Percentiles rank a stretch among this genome's conserved stretches.
phyloP scores from a whole-genome alignment of 2,797 vertebrate species.

The Acrocephalus scirpaceus region DNA sequence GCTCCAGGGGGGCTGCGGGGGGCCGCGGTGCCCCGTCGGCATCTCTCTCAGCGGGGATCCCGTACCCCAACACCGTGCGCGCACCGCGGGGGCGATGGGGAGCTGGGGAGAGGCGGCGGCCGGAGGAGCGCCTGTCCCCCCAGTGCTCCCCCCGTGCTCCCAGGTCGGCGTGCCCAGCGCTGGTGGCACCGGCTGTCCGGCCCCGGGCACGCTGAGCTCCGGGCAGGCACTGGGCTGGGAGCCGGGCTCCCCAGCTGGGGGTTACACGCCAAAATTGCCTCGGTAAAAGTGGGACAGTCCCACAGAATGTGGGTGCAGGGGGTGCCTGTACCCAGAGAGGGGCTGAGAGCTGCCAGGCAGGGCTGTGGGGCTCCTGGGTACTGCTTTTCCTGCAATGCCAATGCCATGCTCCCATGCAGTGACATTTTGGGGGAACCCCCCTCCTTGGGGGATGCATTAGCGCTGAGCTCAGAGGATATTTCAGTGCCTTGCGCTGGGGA shows the following conservation, averaged over 20 bases:
- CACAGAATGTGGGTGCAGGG: accelerated
- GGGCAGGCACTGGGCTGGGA: background rate
- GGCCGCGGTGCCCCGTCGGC: background rate
- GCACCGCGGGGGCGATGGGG: background rate
- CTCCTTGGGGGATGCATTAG: background rate
- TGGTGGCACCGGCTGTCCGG: background rate
- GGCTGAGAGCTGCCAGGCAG: background rate
- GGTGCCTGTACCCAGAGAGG: background rate
- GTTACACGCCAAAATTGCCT: background rate
- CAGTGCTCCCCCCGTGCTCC: background rate
- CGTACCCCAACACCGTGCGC: background rate
- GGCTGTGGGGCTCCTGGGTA: accelerated
- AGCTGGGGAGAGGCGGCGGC: accelerated
- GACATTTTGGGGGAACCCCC: background rate
- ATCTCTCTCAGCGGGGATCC: background rate
- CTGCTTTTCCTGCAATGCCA: background rate
- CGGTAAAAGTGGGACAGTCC: background rate
- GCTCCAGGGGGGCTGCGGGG: background rate
- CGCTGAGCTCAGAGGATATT: background rate
- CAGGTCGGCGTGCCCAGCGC: background rate
- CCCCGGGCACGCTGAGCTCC: background rate
- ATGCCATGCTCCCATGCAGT: background rate
- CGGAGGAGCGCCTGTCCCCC: background rate
- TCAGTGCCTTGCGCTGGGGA: background rate
- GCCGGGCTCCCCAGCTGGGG: background rate